Evolutionary conservation across 2,888 invertebrate genomes (phyloP).

Genomic region (Seira sanloemensis): DNA sequence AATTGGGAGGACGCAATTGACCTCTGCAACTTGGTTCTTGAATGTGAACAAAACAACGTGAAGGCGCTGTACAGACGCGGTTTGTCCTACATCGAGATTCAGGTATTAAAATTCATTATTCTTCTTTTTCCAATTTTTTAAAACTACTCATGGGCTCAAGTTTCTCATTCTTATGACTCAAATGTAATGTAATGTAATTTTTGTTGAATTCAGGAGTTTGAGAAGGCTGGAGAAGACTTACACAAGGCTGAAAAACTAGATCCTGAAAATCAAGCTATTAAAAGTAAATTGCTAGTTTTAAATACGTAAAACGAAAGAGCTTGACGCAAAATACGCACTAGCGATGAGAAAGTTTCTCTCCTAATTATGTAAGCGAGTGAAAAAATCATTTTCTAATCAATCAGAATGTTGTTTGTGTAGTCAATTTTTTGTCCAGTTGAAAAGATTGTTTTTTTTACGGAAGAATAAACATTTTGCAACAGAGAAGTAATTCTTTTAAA

Average conservation of each 20-base stretch:
- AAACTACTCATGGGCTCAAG: not conserved
- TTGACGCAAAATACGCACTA: conserved; percentile 80
- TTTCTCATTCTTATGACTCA: not conserved
- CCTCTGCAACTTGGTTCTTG: conserved; percentile 79
- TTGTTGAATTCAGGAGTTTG: conserved; percentile 75
- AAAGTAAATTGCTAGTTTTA: conserved; percentile 79
- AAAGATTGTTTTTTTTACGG: no score
- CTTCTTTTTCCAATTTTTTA: no score
- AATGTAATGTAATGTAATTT: not conserved
- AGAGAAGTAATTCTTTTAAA: no score
- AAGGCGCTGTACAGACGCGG: conserved; percentile 79
- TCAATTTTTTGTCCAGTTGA: no score
- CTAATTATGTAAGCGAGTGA: no score
- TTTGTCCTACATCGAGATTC: conserved; percentile 76
- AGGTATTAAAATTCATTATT: conserved; percentile 54
- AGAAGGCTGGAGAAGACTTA: conserved; percentile 77
- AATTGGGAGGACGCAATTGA: conserved; percentile 82
- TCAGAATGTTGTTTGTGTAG: no score
- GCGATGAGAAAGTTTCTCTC: conserved; percentile 78
- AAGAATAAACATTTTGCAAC: no score
- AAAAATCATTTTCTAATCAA: no score
- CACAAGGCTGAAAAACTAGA: conserved; percentile 82
- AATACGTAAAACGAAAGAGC: conserved; percentile 79
- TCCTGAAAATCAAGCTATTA: conserved; percentile 82
- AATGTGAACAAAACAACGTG: conserved; percentile 76